phyloP scores from a whole-genome alignment of 1,140 invertebrate genomes.

The Zaprionus tsacasi region DNA sequence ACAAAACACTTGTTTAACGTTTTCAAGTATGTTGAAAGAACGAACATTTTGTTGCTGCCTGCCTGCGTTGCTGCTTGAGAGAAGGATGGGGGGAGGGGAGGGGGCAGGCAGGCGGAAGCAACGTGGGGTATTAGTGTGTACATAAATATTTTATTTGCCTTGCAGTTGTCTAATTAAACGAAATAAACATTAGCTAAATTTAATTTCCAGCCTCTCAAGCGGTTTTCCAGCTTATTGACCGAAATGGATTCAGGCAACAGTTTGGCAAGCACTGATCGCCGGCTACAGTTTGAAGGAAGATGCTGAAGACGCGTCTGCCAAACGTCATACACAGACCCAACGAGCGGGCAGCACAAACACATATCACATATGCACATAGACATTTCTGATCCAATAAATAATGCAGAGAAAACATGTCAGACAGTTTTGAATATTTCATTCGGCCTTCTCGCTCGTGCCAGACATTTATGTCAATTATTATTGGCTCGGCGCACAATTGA shows the following conservation, averaged over 20 bases:
- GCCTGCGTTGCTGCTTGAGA: not conserved
- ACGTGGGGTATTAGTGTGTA: conserved; percentile 39
- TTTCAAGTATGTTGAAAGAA: conserved; percentile 75
- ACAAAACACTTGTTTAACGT: conserved; percentile 80
- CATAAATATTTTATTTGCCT: conserved; percentile 79
- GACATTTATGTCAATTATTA: conserved; percentile 79
- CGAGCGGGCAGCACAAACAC: not conserved
- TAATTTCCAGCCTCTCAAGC: conserved; percentile 66
- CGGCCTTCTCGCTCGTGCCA: conserved; percentile 42
- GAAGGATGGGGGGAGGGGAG: not conserved
- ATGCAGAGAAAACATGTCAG: conserved; percentile 50
- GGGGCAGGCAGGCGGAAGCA: not conserved
- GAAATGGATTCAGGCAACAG: conserved; percentile 15
- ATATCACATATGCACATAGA: conserved; percentile 5
- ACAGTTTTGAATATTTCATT: conserved; percentile 52
- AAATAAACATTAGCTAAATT: conserved; percentile 78
- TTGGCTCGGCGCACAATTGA: conserved; percentile 74
- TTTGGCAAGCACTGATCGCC: conserved; percentile 11
- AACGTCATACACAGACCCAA: conserved; percentile 2
- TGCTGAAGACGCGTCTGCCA: conserved; percentile 18
- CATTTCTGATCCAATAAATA: conserved; percentile 49
- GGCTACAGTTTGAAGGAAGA: conserved; percentile 24
- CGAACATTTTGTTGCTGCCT: conserved; percentile 21
- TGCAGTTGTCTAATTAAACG: conserved; percentile 81
- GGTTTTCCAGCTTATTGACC: conserved; percentile 41